phyloP scores from a whole-genome alignment of 2,888 invertebrate species.

The Sinodicranocentrus sp. region DNA sequence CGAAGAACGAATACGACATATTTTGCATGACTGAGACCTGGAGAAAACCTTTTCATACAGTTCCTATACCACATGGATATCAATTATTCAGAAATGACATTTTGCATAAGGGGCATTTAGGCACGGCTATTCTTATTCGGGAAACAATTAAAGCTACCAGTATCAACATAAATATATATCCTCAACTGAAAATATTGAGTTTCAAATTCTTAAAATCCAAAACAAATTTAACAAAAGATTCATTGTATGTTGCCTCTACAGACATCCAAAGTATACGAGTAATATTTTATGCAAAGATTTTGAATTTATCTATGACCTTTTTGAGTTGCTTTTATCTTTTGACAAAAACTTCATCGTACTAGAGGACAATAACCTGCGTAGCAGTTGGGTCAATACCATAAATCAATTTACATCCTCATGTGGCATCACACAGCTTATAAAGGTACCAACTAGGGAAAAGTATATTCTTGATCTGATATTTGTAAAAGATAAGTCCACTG shows the following conservation, averaged over 20 bases:
- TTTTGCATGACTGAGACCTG: constrained; percentile 20
- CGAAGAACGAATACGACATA: constrained; percentile 15
- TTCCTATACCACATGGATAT: not conserved
- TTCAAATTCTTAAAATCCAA: no score
- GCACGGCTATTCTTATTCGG: not conserved
- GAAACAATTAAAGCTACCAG: not conserved
- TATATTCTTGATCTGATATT: constrained; percentile 16
- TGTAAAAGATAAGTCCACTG: not conserved
- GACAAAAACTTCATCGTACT: not conserved
- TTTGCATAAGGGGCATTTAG: not conserved
- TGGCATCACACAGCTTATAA: not conserved
- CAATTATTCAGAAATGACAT: not conserved
- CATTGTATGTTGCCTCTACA: not conserved
- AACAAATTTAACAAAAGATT: constrained; percentile 4
- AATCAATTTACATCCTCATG: not conserved
- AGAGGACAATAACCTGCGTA: constrained; percentile 11
- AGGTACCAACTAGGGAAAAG: not conserved
- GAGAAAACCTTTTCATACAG: not conserved
- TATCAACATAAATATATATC: not conserved
- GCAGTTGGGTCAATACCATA: not conserved
- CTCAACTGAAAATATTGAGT: not conserved
- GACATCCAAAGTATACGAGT: constrained; percentile 15
- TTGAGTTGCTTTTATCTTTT: no score
- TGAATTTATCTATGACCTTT: not conserved
- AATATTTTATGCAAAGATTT: not conserved